phyloP scores from a whole-genome alignment of 2,888 invertebrate genomes.

The Caenorhabditis sp. region DNA sequence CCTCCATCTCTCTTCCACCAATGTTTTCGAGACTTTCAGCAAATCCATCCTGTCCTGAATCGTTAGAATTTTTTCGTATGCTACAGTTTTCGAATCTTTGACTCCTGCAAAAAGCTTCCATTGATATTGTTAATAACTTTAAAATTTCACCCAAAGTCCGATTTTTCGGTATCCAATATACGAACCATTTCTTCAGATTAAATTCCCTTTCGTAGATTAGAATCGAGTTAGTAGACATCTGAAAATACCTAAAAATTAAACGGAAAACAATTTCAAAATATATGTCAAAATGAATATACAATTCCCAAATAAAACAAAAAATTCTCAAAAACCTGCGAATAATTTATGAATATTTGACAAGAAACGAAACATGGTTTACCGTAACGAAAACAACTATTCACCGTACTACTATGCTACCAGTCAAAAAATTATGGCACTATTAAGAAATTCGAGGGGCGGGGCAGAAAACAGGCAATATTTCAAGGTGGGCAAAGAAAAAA shows the following conservation, averaged over 20 bases:
- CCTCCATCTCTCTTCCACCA: constrained; percentile 55
- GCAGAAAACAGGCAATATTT: background rate
- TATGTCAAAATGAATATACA: background rate
- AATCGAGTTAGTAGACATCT: constrained; percentile 4
- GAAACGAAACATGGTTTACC: background rate
- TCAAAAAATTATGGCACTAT: constrained; percentile 6
- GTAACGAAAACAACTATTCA: background rate
- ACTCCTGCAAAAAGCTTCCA: constrained; percentile 25
- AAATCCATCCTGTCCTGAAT: constrained; percentile 33
- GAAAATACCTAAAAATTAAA: background rate
- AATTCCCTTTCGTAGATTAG: constrained; percentile 38
- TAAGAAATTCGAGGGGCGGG: no score
- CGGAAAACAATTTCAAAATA: background rate
- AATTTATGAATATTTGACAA: constrained; percentile 2
- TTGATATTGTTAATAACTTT: background rate
- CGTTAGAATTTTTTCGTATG: constrained; percentile 33
- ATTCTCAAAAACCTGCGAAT: background rate
- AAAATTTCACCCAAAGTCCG: constrained; percentile 24
- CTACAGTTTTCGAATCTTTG: constrained; percentile 31
- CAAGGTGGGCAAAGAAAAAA: background rate
- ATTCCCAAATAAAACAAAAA: background rate
- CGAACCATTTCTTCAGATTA: constrained; percentile 41
- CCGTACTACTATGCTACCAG: background rate
- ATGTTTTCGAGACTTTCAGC: constrained; percentile 42
- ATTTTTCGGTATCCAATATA: constrained; percentile 41